phyloP scores from a whole-genome alignment of 92 coral and sea anemone species.

The Pocillopora meandrina region DNA sequence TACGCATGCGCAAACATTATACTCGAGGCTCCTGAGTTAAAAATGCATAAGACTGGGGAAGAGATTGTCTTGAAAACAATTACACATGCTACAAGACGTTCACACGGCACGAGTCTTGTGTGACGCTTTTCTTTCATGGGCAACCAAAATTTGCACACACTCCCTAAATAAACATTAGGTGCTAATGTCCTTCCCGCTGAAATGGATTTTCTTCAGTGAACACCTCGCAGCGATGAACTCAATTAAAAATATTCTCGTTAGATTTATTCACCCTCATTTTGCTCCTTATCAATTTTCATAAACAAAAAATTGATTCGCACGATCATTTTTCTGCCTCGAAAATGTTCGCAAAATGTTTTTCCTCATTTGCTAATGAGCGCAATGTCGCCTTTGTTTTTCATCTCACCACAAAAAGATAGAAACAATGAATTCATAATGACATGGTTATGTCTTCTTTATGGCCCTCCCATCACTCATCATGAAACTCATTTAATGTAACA shows the following conservation, averaged over 20 bases:
- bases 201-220: not conserved
- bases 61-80: no score
- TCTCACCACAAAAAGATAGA: not conserved
- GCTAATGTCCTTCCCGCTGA: not conserved
- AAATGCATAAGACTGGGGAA: no score
- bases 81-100: not conserved
- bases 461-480: not conserved
- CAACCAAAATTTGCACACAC: not conserved
- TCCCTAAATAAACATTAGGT: not conserved
- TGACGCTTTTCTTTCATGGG: not conserved
- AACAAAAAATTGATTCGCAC: not conserved
- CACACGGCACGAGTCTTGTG: not conserved
- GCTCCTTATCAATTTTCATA: not conserved
- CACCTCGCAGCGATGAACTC: not conserved
- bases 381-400: not conserved
- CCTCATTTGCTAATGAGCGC: not conserved
- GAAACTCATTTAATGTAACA: not conserved
- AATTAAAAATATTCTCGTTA: not conserved
- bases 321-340: not conserved
- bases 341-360: not conserved
- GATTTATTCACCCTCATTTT: not conserved
- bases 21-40: no score
- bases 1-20: no score
- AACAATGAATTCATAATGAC: slow-evolving; percentile 1
- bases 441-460: not conserved